Conservation (phyloP, 30 jellyfish, hydroid and myxozoan genomes). For the Cassiopea xamachana region DNA sequence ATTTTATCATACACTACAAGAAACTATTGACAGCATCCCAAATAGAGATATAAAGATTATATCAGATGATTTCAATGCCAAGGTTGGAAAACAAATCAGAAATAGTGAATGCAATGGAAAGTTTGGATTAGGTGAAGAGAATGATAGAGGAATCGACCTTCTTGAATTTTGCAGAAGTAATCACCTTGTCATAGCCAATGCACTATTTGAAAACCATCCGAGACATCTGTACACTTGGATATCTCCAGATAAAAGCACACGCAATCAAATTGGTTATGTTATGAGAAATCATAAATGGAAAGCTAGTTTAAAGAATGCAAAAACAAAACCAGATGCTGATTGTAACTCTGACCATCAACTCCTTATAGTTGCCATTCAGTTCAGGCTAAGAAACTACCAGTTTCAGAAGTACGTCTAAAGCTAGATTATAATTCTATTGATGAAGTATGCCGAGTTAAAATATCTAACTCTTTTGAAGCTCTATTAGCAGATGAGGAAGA, state of each 20-base stretch:
- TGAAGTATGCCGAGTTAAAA: background rate
- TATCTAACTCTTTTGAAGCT: background rate
- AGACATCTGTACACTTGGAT: conserved; percentile 51
- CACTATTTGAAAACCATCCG: conserved; percentile 44
- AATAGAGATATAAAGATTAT: conserved; percentile 23
- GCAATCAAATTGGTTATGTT: conserved; percentile 48
- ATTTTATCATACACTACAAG: conserved; percentile 44
- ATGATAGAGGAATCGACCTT: conserved; percentile 41
- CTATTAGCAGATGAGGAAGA: background rate
- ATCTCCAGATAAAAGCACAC: conserved; percentile 17
- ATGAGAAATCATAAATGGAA: conserved; percentile 20
- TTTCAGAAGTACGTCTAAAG: background rate
- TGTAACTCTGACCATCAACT: conserved; percentile 56
- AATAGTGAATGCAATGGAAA: background rate
- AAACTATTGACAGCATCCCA: conserved; percentile 40
- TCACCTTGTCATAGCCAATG: conserved; percentile 29
- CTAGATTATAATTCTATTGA: background rate
- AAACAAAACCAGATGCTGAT: conserved; percentile 57
- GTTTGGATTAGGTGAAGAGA: conserved; percentile 41
- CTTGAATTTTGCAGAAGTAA: conserved; percentile 36
- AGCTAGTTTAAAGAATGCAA: conserved; percentile 1
- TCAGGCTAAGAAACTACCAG: conserved; percentile 25
- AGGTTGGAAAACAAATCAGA: background rate
- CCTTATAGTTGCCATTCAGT: background rate
- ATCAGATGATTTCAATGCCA: conserved; percentile 51